These are phyloP conservation scores for Tychaedon coryphoeus DNA, from an alignment of 2,113 vertebrate genomes.

Conservation along the genomic window DNA sequence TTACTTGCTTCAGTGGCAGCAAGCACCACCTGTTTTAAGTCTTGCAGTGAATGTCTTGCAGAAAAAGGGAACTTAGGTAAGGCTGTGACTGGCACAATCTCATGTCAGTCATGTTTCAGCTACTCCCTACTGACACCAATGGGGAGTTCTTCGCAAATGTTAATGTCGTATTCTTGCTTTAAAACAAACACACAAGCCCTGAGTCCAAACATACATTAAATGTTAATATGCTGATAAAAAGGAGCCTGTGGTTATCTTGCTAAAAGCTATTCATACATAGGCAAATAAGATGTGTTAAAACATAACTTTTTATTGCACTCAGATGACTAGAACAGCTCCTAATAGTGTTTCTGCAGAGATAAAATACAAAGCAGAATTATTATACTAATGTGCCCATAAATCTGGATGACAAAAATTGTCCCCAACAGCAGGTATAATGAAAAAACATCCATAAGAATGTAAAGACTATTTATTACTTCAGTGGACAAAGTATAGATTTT, in stretches of 20 bases:
- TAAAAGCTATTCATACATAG: not conserved
- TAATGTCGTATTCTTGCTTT: not conserved
- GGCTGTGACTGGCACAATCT: not conserved
- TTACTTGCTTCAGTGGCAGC: not conserved
- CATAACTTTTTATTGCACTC: not conserved
- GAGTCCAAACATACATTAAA: not conserved
- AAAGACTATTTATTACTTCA: not conserved
- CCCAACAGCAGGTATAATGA: not conserved
- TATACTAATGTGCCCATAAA: not conserved
- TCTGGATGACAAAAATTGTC: not conserved
- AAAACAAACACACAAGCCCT: not conserved
- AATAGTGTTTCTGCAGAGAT: not conserved
- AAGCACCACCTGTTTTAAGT: not conserved
- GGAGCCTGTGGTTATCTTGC: not conserved
- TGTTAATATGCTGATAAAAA: not conserved
- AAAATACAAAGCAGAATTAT: not conserved
- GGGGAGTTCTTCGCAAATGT: not conserved
- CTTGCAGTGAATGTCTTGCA: not conserved
- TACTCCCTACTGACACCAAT: not conserved
- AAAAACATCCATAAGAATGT: not conserved
- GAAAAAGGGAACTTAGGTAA: not conserved
- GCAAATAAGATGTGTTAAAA: not conserved
- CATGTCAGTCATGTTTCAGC: not conserved
- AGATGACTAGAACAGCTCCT: not conserved
- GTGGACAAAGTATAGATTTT: not conserved